Conservation (phyloP, 2,113 vertebrate species). For the Mesocricetus auratus region DNA sequence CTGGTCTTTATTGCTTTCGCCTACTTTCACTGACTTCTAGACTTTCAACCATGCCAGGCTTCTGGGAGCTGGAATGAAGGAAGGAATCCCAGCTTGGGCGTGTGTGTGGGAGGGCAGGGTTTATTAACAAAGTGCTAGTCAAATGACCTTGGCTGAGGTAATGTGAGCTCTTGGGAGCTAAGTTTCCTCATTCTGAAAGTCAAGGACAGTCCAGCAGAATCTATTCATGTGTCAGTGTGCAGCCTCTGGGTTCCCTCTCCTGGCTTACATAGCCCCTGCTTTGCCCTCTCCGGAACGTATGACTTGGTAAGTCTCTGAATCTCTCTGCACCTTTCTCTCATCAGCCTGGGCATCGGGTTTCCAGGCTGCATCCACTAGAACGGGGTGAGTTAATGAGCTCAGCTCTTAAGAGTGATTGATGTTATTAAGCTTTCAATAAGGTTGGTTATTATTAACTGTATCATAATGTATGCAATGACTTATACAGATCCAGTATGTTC, state of each 20-base stretch:
- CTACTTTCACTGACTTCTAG: too few relatives aligned
- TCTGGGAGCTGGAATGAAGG: not conserved
- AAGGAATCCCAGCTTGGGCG: not conserved
- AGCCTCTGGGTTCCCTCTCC: not conserved
- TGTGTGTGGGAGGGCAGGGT: not conserved
- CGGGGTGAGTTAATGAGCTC: rapidly evolving
- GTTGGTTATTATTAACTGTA: not conserved
- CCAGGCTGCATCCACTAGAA: too few relatives aligned
- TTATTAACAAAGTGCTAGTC: not conserved
- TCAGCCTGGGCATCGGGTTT: not conserved
- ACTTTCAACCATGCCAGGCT: not conserved
- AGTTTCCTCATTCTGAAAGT: not conserved
- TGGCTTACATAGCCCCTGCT: not conserved
- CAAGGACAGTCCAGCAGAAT: not conserved
- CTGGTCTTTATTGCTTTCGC: rapidly evolving
- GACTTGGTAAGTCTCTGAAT: not conserved
- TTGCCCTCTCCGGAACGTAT: rapidly evolving
- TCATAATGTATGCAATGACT: not conserved
- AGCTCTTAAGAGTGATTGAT: not conserved
- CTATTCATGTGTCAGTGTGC: rapidly evolving
- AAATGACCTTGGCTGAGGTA: not conserved
- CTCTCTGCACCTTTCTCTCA: not conserved
- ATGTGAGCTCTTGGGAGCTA: not conserved
- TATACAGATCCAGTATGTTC: not conserved
- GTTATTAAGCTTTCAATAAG: not conserved